Conservation (phyloP, 1,140 invertebrate species). For the Drosophila pseudoananassae region DNA sequence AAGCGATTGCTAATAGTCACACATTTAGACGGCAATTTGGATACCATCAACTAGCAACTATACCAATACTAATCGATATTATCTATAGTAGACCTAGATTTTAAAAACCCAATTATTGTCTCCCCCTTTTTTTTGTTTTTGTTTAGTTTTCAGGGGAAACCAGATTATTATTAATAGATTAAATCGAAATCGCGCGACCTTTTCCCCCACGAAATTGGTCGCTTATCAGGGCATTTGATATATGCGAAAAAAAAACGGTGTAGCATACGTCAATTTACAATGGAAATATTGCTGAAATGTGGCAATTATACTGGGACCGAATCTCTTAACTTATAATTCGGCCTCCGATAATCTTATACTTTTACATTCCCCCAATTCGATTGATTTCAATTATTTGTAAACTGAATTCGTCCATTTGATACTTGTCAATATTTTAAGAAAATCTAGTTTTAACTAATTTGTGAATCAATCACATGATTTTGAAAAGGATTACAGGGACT, state of each 20-base stretch:
- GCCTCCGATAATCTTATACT: conserved; percentile 14
- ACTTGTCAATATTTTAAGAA: neutral
- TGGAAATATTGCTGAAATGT: neutral
- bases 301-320: too few species aligned
- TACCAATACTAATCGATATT: conserved; percentile 32
- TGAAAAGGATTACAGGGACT: neutral
- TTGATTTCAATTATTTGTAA: conserved; percentile 37
- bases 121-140: neutral
- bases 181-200: neutral
- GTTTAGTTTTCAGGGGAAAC: neutral
- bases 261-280: neutral
- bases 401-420: conserved; percentile 43
- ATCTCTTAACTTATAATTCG: too few species aligned
- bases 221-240: conserved; percentile 6
- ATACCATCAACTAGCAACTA: conserved; percentile 23
- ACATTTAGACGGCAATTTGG: conserved; percentile 12
- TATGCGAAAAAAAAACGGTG: neutral
- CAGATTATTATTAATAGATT: neutral
- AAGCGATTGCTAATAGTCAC: conserved; percentile 17
- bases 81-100: conserved; percentile 11
- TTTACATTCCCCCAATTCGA: conserved; percentile 30
- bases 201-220: neutral
- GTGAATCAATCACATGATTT: neutral
- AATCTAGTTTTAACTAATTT: neutral
- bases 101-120: neutral